Percentiles rank a stretch among this genome's conserved stretches.
Evolutionary conservation across 2,113 vertebrate species (phyloP).

Genomic region (Microtus oregoni): DNA sequence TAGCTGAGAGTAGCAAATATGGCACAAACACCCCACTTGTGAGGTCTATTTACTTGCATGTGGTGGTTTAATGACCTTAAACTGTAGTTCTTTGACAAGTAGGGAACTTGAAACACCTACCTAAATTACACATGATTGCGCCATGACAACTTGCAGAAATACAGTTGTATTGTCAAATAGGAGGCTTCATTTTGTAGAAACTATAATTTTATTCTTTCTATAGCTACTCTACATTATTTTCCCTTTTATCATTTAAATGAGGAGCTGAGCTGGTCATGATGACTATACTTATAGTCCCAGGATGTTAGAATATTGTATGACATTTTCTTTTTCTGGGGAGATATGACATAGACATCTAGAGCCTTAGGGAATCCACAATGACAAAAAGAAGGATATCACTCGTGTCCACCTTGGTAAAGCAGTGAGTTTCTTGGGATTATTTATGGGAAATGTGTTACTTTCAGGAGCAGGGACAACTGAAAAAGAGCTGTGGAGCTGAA

Average conservation of each 20-base stretch:
- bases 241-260: constrained; percentile 54
- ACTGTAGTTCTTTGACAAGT: constrained; percentile 3
- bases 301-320: not conserved
- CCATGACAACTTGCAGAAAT: not conserved
- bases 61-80: not conserved
- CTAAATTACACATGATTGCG: constrained; percentile 30
- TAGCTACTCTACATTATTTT: not conserved
- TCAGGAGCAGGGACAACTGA: not conserved
- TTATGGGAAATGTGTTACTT: not conserved
- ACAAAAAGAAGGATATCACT: not conserved
- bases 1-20: constrained; percentile 31
- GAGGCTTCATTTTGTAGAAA: constrained; percentile 56
- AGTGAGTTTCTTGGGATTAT: not conserved
- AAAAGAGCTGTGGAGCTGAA: not conserved
- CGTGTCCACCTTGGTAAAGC: not conserved
- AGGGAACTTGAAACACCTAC: constrained; percentile 32
- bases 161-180: constrained; percentile 31
- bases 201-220: constrained; percentile 37
- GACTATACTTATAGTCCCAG: not conserved
- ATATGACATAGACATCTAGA: not conserved
- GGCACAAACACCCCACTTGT: not conserved
- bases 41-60: constrained; percentile 30
- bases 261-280: not conserved
- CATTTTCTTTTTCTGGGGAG: too few relatives aligned
- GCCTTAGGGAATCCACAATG: not conserved